Evolutionary conservation across 2,113 vertebrate genomes (phyloP).

Genomic region (Cariama cristata): DNA sequence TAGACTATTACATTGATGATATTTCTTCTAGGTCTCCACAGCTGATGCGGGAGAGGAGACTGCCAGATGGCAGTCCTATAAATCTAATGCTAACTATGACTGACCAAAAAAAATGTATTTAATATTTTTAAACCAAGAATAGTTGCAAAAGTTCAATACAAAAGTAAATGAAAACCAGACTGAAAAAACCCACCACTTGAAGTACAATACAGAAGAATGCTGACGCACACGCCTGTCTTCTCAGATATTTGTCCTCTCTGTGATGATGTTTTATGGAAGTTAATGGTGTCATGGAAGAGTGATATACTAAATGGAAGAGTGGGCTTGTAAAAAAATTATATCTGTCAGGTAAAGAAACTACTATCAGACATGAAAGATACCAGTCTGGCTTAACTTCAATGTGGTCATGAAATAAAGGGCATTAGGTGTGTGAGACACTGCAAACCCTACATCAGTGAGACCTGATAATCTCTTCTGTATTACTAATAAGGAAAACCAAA

Average conservation of each 20-base stretch:
- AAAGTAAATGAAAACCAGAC: background rate
- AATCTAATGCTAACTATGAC: background rate
- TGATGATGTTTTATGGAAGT: background rate
- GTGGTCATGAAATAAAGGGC: background rate
- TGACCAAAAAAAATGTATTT: background rate
- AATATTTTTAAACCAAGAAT: background rate
- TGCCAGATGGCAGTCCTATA: background rate
- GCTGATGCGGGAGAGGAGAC: background rate
- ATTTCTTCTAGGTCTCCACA: background rate
- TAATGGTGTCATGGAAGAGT: background rate
- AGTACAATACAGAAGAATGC: background rate
- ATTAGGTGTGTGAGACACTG: background rate
- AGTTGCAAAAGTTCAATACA: background rate
- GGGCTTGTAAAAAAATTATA: background rate
- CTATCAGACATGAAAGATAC: background rate
- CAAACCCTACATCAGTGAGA: background rate
- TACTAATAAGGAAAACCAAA: background rate
- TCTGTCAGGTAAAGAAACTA: background rate
- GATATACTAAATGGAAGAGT: background rate
- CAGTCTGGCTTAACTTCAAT: background rate
- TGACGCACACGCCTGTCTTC: background rate
- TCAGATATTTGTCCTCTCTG: background rate
- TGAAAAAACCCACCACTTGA: background rate
- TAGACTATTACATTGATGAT: background rate
- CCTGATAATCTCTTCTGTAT: background rate